Evolutionary conservation across 2,113 vertebrate species (phyloP), one percentile per base, ranked within the genome.

Genomic region (Climacteris rufus): DNA sequence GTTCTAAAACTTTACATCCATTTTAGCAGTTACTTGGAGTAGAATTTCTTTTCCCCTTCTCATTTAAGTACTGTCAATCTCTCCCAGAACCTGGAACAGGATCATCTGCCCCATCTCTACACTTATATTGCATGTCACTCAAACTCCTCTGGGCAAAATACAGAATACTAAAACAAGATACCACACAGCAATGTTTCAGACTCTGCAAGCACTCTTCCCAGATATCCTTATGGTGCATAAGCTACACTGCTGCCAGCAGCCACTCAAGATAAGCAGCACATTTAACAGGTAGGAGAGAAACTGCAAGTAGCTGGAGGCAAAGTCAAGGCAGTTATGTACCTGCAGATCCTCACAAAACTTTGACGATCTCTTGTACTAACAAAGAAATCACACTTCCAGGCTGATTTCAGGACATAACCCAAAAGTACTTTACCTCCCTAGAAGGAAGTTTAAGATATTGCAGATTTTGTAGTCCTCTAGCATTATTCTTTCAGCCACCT

Each of bases 121-220:
- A 66, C 59, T 93, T 92, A 52, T 81, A 95, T 74, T 96, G 68
- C 86, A 92, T 84, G 93, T 94, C 95, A 95, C 87, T 97, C 93
- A 89, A 92, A 78, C 49, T 87, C 83, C 72, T 87, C 74, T 35
- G 52, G 63, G 69, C 83, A 95, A 94, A 94, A 83, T 5, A 94
- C 28, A 56, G 77, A 92, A 37, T 24, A 78, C 69, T 66, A 68
- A 78, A 95, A 52, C 69, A 87, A 94, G 64, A 81, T 40, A 82
- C 60, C 80, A 89, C 56, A 37, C 23, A 59, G 64, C 33, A 57
- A 61, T 72, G 91, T 61, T 68, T 79, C 50, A 92, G 53, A 31
- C 17, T 70, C 19, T 2, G 35, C 64, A 69, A 88, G 42, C 47
- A 18, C 35, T 47, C 30, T 75, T 87, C 53, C 68, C 60, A 68